Base-by-base conservation (phyloP, 2,113 vertebrate genomes). In the Corydoras sp. region DNA sequence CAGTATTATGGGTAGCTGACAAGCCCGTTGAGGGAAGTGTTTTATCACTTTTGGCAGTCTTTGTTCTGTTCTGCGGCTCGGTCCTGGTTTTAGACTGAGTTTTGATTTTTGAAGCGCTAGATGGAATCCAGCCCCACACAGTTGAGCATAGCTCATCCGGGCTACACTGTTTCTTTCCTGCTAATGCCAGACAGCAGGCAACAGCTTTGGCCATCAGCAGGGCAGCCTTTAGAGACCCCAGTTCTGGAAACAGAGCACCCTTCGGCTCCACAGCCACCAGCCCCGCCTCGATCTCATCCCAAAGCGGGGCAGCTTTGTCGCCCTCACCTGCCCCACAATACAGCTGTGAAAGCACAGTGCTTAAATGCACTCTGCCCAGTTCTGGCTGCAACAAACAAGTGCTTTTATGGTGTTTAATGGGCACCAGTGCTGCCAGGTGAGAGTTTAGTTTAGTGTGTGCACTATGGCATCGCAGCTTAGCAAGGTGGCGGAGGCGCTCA, bases 191-290 rank as follows among this genome's bases (percentile, higher is more conserved):
- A 31, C 93, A 13, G 0, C 85, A 73, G 0, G 85, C 79, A 1
- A 88, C 65, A 13, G 92, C 92, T 83, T 88, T 92, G 53, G 85
- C 59, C 9, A 86, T 83, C 61, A 92, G 83, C 13, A 97, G 81
- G 14, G 76, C 83, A n/a, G 94, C 92, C 78, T 48, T 86, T 51
- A 92, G 80, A 12, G 86, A 78, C 58, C 80, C 86, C 14, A 94
- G 78, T 29, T 81, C 77, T 15, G 84, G 69, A 18, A 85, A 3
- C 86, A 82, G 0, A 78, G 63, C 3, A 10, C 61, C 75, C 54
- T 68, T 77, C 2, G 85, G 85, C 0, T 79, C 69, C 10, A 90
- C 74, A 49, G 92, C 92, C 4, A 81, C 79, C 71, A 96, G 68
- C 1, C 92, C 93, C 1, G 50, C 83, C 67, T 93, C 90, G 29